These are phyloP conservation scores for Drosophila kanekoi DNA, from an alignment of 2,888 invertebrate genomes.

Conservation along the genomic window DNA sequence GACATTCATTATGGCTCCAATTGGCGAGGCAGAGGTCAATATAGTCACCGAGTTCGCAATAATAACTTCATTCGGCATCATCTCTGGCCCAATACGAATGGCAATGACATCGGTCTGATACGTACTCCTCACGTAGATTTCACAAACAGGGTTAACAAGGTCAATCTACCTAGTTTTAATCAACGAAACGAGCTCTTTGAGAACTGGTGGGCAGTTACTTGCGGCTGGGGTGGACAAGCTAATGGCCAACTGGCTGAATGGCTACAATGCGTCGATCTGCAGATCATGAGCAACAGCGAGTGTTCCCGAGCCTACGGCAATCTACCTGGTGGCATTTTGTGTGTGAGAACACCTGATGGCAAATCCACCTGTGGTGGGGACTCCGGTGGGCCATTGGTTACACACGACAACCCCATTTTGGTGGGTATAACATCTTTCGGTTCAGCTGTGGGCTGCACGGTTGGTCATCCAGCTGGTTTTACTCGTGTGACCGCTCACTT, in stretches of 20 bases:
- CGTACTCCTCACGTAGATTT: conserved; percentile 49
- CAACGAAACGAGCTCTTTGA: conserved; percentile 30
- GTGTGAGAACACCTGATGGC: conserved; percentile 41
- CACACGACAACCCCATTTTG: conserved; percentile 44
- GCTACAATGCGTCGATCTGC: conserved; percentile 63
- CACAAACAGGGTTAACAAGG: conserved; percentile 14
- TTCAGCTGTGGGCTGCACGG: conserved; percentile 42
- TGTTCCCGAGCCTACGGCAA: conserved; percentile 83
- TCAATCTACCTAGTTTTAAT: conserved; percentile 36
- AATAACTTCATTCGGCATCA: conserved; percentile 41
- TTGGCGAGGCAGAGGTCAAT: conserved; percentile 26
- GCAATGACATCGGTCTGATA: conserved; percentile 52
- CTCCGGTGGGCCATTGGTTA: conserved; percentile 83
- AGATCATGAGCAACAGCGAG: conserved; percentile 74
- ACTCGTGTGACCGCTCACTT: conserved; percentile 60
- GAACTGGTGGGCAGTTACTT: conserved; percentile 43
- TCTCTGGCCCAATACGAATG: conserved; percentile 26
- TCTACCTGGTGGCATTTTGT: conserved; percentile 34
- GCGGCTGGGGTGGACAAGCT: conserved; percentile 67
- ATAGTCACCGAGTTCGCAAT: conserved; percentile 27
- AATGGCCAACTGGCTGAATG: conserved; percentile 72
- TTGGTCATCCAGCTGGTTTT: conserved; percentile 56
- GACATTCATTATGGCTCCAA: conserved; percentile 56
- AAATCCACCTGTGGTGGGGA: conserved; percentile 84
- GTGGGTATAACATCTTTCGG: conserved; percentile 61